Base-by-base conservation (phyloP, 2,113 vertebrate species). In the Pteruthius melanotis region DNA sequence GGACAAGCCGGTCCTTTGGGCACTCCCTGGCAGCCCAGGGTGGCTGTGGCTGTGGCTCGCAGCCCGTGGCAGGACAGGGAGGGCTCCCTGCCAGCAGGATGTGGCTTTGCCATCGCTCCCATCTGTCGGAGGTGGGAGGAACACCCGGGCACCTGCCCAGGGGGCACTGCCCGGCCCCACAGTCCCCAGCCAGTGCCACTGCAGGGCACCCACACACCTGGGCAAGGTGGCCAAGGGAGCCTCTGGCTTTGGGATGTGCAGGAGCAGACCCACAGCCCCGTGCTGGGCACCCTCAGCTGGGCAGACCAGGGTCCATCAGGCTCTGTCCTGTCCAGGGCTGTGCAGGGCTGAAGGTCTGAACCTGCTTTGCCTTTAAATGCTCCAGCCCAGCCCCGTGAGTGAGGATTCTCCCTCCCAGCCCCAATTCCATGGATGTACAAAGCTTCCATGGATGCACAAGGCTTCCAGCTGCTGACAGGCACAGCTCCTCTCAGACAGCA, bases 311-410 rank as follows among this genome's bases (percentile, higher is more conserved):
- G 61, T 15, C 35, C 15, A 0, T 2, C 15, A 5, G 47, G 42
- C 0, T 0, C 7, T 27, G 35, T 69, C 40, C 50, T 82, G 61
- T 3, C 20, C 2, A 0, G 19, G 11, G 52, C 60, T 57, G 37
- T 11, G 59, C 44, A 50, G 53, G 39, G 23, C n/a, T 33, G 6
- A 75, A 75, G 54, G 63, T 11, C 75, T 69, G 47, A 66, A 52
- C 1, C 1, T 40, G 75, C 45, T 42, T 35, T 72, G 20, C 44
- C 76, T 66, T 47, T 28, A 50, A 44, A 28, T 70, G 74, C 56
- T 39, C 50, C 85, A 78, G 57, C 35, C 39, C 56, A 45, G 64
- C 40, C 45, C 39, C 11, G 10, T 2, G 30, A 54, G 37, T 0
- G 9, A 57, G 31, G 23, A 4, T 15, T 59, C 53, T 18, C 35